Conservation (phyloP, 2,888 invertebrate genomes). For the Ochropleura plecta region DNA sequence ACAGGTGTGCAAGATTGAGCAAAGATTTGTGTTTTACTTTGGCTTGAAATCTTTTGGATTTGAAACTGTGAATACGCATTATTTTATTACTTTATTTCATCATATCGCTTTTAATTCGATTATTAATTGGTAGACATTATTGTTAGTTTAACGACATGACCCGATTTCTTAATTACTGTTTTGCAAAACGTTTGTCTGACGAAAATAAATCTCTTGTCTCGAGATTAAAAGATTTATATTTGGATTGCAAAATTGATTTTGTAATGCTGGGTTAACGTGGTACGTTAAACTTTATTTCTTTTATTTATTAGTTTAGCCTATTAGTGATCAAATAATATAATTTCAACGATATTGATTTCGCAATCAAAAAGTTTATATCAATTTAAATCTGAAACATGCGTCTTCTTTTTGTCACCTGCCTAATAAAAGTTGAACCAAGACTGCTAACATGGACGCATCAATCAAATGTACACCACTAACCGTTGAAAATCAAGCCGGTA, state of each 20-base stretch:
- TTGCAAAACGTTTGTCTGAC: conserved; percentile 13
- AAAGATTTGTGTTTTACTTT: conserved; percentile 34
- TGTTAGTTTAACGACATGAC: background rate
- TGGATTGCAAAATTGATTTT: conserved; percentile 12
- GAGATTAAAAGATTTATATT: background rate
- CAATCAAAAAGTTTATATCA: background rate
- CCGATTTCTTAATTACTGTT: conserved; percentile 12
- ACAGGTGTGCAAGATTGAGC: conserved; percentile 27
- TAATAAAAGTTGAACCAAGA: conserved; percentile 9
- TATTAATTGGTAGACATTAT: background rate
- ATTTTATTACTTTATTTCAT: conserved; percentile 4
- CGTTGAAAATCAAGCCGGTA: conserved; percentile 74
- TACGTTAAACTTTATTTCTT: conserved; percentile 2
- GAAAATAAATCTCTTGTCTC: conserved; percentile 13
- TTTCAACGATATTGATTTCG: background rate
- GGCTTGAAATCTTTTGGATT: background rate
- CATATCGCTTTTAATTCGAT: background rate
- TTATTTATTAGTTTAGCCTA: background rate
- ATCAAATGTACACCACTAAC: conserved; percentile 62
- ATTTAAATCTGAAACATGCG: background rate
- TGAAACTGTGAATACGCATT: background rate
- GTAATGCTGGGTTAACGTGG: background rate
- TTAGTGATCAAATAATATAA: background rate
- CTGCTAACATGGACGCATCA: conserved; percentile 43
- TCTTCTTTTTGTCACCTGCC: conserved; percentile 30